Percentiles rank a stretch among this genome's conserved stretches.
Conservation (phyloP, 1,140 invertebrate genomes). For the Caenorhabditis latens region DNA sequence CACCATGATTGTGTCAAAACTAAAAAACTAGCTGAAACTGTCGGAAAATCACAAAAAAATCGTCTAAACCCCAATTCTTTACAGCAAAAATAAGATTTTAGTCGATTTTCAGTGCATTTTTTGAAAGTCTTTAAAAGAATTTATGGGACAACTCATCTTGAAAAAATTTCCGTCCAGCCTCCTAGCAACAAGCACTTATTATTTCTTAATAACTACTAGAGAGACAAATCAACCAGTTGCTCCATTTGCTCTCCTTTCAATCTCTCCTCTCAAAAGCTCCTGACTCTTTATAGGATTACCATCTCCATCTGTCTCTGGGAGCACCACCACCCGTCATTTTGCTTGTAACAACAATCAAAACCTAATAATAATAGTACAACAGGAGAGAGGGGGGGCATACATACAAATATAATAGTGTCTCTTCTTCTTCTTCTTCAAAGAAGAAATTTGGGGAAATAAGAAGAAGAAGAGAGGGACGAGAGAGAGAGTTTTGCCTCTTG, state of each 20-base stretch:
- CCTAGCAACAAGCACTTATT: no score
- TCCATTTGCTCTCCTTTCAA: background rate
- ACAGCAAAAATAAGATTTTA: no score
- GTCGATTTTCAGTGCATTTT: no score
- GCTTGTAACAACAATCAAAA: constrained; percentile 26
- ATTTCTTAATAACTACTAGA: no score
- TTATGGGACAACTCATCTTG: background rate
- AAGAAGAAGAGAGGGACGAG: background rate
- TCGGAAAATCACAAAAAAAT: no score
- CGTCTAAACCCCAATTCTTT: no score
- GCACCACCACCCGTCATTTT: background rate
- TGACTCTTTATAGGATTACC: constrained; percentile 6
- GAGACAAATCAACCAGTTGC: background rate
- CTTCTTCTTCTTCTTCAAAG: background rate
- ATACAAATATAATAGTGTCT: background rate
- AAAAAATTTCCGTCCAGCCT: no score
- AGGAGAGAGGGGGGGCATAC: background rate
- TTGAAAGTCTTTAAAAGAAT: no score
- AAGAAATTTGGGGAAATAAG: background rate
- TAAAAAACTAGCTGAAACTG: no score
- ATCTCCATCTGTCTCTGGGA: background rate
- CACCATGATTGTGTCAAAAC: no score
- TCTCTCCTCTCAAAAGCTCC: no score
- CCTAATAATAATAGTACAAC: constrained; percentile 30
- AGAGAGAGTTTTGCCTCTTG: constrained; percentile 18